Evolutionary conservation across 2,888 invertebrate genomes (phyloP).

Genomic region (Mythimna ferrago): DNA sequence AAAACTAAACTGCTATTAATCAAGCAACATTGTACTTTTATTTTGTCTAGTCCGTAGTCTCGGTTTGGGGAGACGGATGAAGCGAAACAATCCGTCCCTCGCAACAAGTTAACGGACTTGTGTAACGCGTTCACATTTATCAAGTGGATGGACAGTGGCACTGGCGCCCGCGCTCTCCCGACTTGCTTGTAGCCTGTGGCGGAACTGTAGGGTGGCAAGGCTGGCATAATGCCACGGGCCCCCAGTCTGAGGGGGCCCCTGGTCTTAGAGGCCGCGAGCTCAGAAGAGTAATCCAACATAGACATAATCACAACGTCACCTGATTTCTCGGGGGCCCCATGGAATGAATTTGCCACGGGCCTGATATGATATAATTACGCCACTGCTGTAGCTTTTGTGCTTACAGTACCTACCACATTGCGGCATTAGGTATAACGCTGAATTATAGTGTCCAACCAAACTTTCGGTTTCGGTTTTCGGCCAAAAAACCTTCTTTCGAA

Average conservation of each 20-base stretch:
- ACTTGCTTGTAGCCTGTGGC: conserved; percentile 65
- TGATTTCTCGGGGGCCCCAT: too few relatives aligned
- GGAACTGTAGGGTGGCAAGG: too few relatives aligned
- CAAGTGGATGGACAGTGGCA: conserved; percentile 76
- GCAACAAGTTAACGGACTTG: conserved; percentile 81
- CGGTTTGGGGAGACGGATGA: conserved; percentile 71
- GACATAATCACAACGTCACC: too few relatives aligned
- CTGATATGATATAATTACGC: too few relatives aligned
- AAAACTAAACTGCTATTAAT: conserved; percentile 75
- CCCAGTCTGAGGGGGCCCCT: too few relatives aligned
- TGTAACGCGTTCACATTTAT: conserved; percentile 80
- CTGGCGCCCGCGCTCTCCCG: conserved; percentile 65
- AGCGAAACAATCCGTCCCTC: conserved; percentile 74
- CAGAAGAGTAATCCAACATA: too few relatives aligned
- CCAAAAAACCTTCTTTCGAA: too few relatives aligned
- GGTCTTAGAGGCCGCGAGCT: too few relatives aligned
- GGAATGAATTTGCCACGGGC: too few relatives aligned
- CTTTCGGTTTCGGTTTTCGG: too few relatives aligned
- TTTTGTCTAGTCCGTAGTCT: conserved; percentile 68
- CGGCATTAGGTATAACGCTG: conserved; percentile 31
- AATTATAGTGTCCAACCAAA: conserved; percentile 13
- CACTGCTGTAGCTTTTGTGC: conserved; percentile 41
- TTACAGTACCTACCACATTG: conserved; percentile 45
- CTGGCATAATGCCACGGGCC: too few relatives aligned
- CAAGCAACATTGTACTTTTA: conserved; percentile 74